Evolutionary conservation across 2,113 vertebrate species (phyloP), one percentile per base, ranked within the genome.

Genomic region (Nycticebus coucang): DNA sequence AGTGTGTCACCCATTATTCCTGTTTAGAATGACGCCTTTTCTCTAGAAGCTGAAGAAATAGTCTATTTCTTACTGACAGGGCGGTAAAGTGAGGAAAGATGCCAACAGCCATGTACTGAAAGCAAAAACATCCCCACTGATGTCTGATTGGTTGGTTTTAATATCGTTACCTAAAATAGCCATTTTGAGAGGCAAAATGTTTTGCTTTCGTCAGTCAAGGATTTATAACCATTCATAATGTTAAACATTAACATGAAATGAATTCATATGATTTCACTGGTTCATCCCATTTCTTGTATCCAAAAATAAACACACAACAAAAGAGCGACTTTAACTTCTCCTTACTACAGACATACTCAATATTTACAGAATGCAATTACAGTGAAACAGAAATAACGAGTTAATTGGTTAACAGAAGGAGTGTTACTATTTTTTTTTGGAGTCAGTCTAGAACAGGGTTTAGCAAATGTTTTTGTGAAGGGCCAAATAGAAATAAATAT

Each of bases 1-100:
- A 88, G 2, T 59, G 18, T 81, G 86, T n/a, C 60, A 96, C 59
- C 89, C 41, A 71, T 96, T 97, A 97, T 98, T 97, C 33, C 81
- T 92, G 30, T 41, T 92, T 75, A 88, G 50, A 95, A 94, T 64
- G 7, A 37, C 94, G 30, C 33, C 37, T 94, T 77, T 91, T 84
- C 7, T 89, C 87, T 78, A 41, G 90, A 11, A 83, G 14, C 82
- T 96, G 50, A 96, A 93, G 96, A 93, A 85, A 69, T 87, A 45
- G 55, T 74, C 69, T 35, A 33, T 17, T 95, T 95, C 5, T 22
- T 33, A 87, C 33, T 79, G 91, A 93, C 5, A 75, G 28, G 30
- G 8, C 35, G 68, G 41, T 86, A 26, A 77, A 89, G 18, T 72
- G 41, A 93, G 66, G 24, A n/a, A 89, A 92, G 57, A 81, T 37